Percentiles rank a stretch among this genome's conserved stretches.
phyloP scores from a whole-genome alignment of 35 echinoderm and acorn worm genomes.

The Patiria miniata region DNA sequence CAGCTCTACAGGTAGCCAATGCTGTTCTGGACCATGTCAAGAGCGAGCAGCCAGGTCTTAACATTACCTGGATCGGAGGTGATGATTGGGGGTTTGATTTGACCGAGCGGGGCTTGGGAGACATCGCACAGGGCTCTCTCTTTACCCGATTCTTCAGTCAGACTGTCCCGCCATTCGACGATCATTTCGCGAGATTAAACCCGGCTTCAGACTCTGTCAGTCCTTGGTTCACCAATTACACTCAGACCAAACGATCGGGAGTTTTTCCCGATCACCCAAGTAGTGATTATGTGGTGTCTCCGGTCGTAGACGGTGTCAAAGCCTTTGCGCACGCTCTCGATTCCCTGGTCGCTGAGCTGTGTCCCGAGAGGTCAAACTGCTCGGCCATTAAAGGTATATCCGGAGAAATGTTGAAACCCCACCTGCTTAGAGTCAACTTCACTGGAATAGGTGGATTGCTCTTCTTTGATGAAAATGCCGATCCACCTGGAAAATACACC shows the following conservation, averaged over 20 bases:
- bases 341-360: background rate
- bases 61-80: slow-evolving; percentile 36
- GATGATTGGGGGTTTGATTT: slow-evolving; percentile 53
- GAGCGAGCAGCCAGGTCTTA: background rate
- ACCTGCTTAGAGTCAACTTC: slow-evolving; percentile 20
- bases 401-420: background rate
- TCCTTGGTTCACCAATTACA: slow-evolving; percentile 21
- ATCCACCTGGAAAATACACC: slow-evolving; percentile 46
- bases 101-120: background rate
- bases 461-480: slow-evolving; percentile 43
- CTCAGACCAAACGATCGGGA: background rate
- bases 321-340: slow-evolving; percentile 38
- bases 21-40: background rate
- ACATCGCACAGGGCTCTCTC: slow-evolving; percentile 17
- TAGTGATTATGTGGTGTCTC: background rate
- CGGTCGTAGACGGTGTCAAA: slow-evolving; percentile 42
- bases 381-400: background rate
- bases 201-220: background rate
- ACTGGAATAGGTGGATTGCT: slow-evolving; percentile 20
- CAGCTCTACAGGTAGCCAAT: slow-evolving; percentile 17
- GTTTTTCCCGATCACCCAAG: slow-evolving; percentile 24
- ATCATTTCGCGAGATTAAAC: background rate
- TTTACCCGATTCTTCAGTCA: slow-evolving; percentile 47
- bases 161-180: slow-evolving; percentile 21
- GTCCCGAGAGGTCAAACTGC: background rate